These are phyloP conservation scores for Ictalurus furcatus DNA, from an alignment of 2,113 vertebrate species.

Conservation along the genomic window DNA sequence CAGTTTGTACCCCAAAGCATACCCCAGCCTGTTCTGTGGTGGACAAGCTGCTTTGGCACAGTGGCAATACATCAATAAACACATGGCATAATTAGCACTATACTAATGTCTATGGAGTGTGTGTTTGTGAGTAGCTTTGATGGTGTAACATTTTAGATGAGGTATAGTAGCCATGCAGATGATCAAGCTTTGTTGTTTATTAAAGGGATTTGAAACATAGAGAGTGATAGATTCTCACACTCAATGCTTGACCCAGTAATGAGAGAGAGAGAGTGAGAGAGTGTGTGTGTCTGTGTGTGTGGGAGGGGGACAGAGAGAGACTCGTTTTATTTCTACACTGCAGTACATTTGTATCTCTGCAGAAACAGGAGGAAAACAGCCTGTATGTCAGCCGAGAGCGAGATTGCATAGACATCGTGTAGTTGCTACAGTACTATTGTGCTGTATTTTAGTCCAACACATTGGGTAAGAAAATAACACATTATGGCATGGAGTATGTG, in stretches of 20 bases:
- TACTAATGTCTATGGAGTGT: neutral
- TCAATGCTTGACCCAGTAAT: conserved; percentile 52
- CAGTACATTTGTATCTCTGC: conserved; percentile 2
- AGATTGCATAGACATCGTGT: neutral
- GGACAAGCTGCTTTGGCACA: neutral
- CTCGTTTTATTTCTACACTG: conserved; percentile 32
- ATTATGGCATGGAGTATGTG: neutral
- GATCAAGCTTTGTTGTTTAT: conserved; percentile 24
- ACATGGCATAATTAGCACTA: neutral
- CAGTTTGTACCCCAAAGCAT: neutral
- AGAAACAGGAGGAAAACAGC: neutral
- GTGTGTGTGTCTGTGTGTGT: neutral
- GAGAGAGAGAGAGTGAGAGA: no score
- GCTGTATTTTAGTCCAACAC: neutral
- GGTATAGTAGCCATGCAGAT: conserved; percentile 24
- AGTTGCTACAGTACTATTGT: neutral
- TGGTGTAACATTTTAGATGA: neutral
- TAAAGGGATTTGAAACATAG: neutral
- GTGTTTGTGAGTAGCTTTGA: neutral
- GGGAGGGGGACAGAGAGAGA: conserved; percentile 4
- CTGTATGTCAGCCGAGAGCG: neutral
- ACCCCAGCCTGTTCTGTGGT: neutral
- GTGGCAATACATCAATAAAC: conserved; percentile 16
- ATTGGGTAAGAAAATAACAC: neutral
- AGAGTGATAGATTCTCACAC: conserved; percentile 9